Evolutionary conservation across 2,888 invertebrate species (phyloP), one percentile per base, ranked within the genome.

Genomic region (Escarpia spicata): DNA sequence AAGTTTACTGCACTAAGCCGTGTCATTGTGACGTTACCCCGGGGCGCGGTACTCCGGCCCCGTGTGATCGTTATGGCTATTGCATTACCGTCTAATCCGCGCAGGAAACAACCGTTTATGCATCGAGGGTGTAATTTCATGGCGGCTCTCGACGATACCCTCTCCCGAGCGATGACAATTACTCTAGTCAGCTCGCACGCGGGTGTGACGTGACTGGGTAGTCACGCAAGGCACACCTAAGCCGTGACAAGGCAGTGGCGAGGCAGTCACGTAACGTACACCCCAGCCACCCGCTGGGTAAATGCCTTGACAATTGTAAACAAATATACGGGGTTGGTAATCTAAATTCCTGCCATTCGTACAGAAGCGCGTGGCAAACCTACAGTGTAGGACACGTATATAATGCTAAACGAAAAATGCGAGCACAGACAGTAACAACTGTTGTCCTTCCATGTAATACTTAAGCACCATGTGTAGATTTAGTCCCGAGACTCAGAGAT

Each of bases 71-170:
- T 26, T 75, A 26, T 26, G 75, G 75, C 26, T 75, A 75, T 75
- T 75, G 19, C 26, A 75, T 75, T 75, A 75, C 75, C 75, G 26
- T 26, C 75, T 75, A 75, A 75, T 75, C 75, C 75, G 75, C 75
- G 75, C 75, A 75, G 75, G 75, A 75, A 75, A 75, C 75, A 75
- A 75, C 75, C 75, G 75, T 75, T 75, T 75, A 75, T 75, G 75
- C 75, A 26, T n/a, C 19, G n/a, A 75, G 75, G 75, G 75, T 75
- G 75, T 75, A 75, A 75, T 75, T 75, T 75, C 75, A 75, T 75
- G 75, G 75, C 75, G 3, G 75, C 75, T 15, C 6, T 15, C 19
- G 75, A 75, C 75, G 75, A 26, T 26, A 75, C 75, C 75, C 75
- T 75, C 75, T 2, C 75, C 75, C 19, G 75, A 26, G 75, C 26